These are phyloP conservation scores for Holacanthella duospinosa DNA, from an alignment of 2,888 invertebrate species.

Conservation along the genomic window DNA sequence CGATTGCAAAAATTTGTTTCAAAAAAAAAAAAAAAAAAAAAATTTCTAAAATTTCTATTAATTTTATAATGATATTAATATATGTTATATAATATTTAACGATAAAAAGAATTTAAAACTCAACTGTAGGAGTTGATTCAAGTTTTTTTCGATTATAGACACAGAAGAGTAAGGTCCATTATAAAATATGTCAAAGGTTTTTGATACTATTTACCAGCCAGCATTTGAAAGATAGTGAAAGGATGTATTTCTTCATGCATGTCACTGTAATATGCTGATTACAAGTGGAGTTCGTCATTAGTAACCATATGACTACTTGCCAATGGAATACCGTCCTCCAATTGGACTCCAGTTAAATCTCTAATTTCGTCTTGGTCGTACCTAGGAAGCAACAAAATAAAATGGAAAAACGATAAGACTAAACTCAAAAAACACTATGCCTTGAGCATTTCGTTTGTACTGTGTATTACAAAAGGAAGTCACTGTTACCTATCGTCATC, in stretches of 20 bases:
- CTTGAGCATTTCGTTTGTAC: constrained; percentile 2
- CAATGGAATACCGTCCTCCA: constrained; percentile 45
- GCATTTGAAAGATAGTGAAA: too few relatives aligned
- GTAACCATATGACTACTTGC: constrained; percentile 24
- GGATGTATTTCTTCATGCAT: too few relatives aligned
- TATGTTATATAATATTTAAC: too few relatives aligned
- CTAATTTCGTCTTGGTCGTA: constrained; percentile 81
- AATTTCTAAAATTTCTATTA: not conserved
- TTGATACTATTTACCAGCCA: too few relatives aligned
- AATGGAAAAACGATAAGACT: not conserved
- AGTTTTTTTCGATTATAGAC: not conserved
- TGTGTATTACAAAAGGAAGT: not conserved
- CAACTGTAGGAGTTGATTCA: too few relatives aligned
- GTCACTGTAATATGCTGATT: constrained; percentile 13
- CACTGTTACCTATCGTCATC: constrained; percentile 41
- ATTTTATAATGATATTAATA: not conserved
- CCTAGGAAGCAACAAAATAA: constrained; percentile 22
- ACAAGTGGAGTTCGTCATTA: constrained; percentile 36
- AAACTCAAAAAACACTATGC: not conserved
- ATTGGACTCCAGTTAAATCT: constrained; percentile 65
- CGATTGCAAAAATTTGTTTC: too few relatives aligned
- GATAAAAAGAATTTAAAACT: too few relatives aligned
- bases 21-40: not conserved
- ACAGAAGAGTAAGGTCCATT: not conserved
- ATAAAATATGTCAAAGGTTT: not conserved